Evolutionary conservation across 2,888 invertebrate species (phyloP).

Genomic region (Campoplex capitator): DNA sequence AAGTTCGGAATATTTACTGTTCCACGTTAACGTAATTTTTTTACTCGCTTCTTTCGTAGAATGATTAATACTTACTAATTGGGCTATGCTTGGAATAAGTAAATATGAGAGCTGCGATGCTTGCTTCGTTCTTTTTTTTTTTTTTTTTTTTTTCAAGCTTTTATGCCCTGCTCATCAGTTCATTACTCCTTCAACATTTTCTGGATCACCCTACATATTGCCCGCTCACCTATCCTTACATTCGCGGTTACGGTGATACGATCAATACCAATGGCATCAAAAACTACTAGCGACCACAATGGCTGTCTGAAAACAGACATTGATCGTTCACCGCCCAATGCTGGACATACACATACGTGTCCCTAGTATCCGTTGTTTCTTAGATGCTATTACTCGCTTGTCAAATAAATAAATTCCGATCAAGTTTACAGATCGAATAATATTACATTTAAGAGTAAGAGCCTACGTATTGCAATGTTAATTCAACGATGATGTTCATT

Average conservation of each 20-base stretch:
- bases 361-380: slow-evolving; percentile 37
- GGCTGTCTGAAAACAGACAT: slow-evolving; percentile 74
- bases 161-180: slow-evolving; percentile 21
- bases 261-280: slow-evolving; percentile 74
- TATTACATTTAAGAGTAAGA: not conserved
- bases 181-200: slow-evolving; percentile 38
- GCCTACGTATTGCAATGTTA: not conserved
- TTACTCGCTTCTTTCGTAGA: no score
- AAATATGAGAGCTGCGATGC: slow-evolving; percentile 41
- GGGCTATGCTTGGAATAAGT: not conserved
- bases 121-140: slow-evolving; percentile 34
- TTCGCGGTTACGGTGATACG: slow-evolving; percentile 48
- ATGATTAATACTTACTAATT: no score
- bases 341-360: slow-evolving; percentile 61
- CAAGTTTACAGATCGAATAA: not conserved
- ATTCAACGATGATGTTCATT: not conserved
- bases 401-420: not conserved
- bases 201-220: slow-evolving; percentile 26
- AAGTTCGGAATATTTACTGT: no score
- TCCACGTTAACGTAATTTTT: no score
- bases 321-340: slow-evolving; percentile 70
- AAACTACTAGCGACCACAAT: slow-evolving; percentile 75
- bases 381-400: not conserved
- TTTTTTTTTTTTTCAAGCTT: slow-evolving; percentile 28
- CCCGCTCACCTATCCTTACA: slow-evolving; percentile 23